These are phyloP conservation scores for Pelusios castaneus DNA, from an alignment of 2,113 vertebrate genomes.

Conservation along the genomic window DNA sequence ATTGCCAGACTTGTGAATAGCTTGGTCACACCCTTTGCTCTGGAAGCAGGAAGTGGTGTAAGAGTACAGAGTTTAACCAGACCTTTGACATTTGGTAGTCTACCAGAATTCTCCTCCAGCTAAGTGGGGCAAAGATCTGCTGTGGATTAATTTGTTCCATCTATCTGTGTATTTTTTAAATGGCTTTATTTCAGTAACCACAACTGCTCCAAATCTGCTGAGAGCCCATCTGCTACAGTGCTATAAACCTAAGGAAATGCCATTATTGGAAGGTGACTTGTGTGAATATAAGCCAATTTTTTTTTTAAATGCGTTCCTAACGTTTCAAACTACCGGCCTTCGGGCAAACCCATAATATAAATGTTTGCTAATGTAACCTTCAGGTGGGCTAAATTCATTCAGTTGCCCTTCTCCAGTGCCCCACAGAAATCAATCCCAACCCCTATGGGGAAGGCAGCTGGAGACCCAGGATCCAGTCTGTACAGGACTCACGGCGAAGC, in stretches of 20 bases:
- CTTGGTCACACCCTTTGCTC: not conserved
- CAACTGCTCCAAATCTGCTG: not conserved
- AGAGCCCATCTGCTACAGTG: not conserved
- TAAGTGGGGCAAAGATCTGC: not conserved
- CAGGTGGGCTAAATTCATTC: too few relatives aligned
- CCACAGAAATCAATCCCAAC: too few relatives aligned
- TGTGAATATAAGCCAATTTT: not conserved
- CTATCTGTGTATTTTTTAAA: not conserved
- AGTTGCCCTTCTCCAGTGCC: too few relatives aligned
- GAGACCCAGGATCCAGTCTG: too few relatives aligned
- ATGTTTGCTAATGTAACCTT: not conserved
- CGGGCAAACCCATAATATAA: not conserved
- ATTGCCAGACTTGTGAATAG: not conserved
- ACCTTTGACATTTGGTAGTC: not conserved
- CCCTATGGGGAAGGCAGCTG: too few relatives aligned
- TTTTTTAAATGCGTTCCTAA: not conserved
- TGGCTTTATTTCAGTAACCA: not conserved
- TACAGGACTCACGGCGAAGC: too few relatives aligned
- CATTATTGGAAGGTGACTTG: not conserved
- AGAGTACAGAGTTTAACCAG: not conserved
- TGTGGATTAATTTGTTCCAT: not conserved
- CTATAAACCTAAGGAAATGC: not conserved
- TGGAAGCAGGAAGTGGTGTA: not conserved
- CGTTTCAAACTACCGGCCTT: not conserved
- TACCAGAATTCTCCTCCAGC: not conserved